Evolutionary conservation across 1,140 invertebrate genomes (phyloP).

Genomic region (Pissodes strobi): DNA sequence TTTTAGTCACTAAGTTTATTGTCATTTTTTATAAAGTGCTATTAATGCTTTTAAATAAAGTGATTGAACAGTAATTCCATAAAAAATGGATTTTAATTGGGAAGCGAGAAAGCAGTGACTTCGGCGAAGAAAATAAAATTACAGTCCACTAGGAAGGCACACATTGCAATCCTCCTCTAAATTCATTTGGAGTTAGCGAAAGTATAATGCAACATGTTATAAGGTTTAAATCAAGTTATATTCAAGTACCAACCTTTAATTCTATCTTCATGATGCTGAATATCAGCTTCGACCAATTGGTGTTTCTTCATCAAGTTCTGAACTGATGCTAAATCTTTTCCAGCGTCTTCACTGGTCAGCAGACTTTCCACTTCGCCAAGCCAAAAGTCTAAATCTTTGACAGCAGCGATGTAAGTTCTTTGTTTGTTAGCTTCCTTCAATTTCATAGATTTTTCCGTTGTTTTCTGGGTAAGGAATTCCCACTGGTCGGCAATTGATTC

Average conservation of each 20-base stretch:
- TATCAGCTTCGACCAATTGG: slow-evolving; percentile 96
- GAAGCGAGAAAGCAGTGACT: too few species aligned
- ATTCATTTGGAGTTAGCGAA: too few species aligned
- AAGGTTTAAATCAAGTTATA: not conserved
- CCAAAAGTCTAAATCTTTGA: slow-evolving; percentile 99
- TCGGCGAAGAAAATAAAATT: too few species aligned
- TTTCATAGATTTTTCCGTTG: slow-evolving; percentile 96
- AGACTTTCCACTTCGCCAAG: slow-evolving; percentile 98
- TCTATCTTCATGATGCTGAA: slow-evolving; percentile 93
- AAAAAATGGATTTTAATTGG: too few species aligned
- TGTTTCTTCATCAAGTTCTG: slow-evolving; percentile 99
- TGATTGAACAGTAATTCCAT: too few species aligned
- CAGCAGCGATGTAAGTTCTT: slow-evolving; percentile 97
- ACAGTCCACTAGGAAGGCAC: too few species aligned
- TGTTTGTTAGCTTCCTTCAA: slow-evolving; percentile 99
- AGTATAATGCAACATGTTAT: too few species aligned
- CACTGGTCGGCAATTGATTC: slow-evolving; percentile 97
- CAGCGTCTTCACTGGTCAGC: slow-evolving; percentile 94
- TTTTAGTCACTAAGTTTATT: too few species aligned
- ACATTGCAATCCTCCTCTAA: too few species aligned
- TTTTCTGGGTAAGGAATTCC: slow-evolving; percentile 97
- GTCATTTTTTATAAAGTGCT: too few species aligned
- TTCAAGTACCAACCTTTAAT: slow-evolving; percentile 75
- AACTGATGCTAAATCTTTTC: slow-evolving; percentile 98
- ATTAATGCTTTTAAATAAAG: too few species aligned